Evolutionary conservation across 2,113 vertebrate genomes (phyloP), one percentile per base, ranked within the genome.

Genomic region (Tetrax tetrax): DNA sequence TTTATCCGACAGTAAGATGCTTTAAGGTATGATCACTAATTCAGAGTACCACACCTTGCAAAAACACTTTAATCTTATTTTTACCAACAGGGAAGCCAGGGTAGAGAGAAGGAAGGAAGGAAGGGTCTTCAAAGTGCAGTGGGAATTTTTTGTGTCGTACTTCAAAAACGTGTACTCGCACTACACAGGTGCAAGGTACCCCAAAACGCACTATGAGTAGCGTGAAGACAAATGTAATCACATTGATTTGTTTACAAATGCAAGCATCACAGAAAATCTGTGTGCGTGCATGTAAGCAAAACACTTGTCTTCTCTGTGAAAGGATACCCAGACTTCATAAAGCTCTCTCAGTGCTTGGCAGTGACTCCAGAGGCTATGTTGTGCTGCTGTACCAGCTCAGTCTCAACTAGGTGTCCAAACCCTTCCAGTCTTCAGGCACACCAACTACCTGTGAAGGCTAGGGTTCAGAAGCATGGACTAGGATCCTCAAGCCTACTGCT

Each of bases 381-480:
- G 31, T 0, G 0, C 29, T 43, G 25, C 21, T n/a, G 0, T 9
- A 7, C 48, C 65, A 37, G 18, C 31, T 56, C 29, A 48, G 50
- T 18, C 37, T 63, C 69, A 90, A 3, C 31, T 6, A 66, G 18
- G 31, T 1, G 7, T 38, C 29, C 79, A 60, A 66, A 63, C 31
- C 60, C 56, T 53, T 63, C 64, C 51, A 43, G 60, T 37, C 50
- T 75, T 61, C 20, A 80, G 19, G 29, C 25, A 64, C 50, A 47
- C 14, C 38, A 54, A 14, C 59, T n/a, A 54, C 60, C 18, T 16
- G 27, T 3, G 17, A 56, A 35, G 27, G 8, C 35, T 78, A 28
- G 16, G 53, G 83, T 38, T 78, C 17, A 45, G 35, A 60, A 79
- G 70, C 11, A 6, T 2, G 31, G 53, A 72, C 63, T 43, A 33